Percentiles rank a stretch among this genome's conserved stretches.
These are phyloP conservation scores for Bombus waltoni DNA, from an alignment of 1,140 invertebrate genomes.

Conservation along the genomic window DNA sequence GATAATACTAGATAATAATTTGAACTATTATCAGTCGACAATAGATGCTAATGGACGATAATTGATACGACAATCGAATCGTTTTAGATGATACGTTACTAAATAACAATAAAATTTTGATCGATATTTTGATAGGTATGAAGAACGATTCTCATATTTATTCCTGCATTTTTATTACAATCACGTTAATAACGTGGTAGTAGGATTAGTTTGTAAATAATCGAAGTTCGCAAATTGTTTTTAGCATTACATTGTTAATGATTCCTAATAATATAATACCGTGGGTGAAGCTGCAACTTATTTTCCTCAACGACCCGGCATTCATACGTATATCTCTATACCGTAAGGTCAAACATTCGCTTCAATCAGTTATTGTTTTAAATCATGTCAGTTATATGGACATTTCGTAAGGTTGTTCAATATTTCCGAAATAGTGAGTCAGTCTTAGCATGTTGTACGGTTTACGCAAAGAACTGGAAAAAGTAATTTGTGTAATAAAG, in stretches of 20 bases:
- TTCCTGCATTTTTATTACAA: not conserved
- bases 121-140: not conserved
- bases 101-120: not conserved
- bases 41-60: not conserved
- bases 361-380: not conserved
- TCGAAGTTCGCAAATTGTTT: conserved; percentile 10
- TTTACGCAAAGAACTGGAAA: too few relatives aligned
- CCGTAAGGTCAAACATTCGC: not conserved
- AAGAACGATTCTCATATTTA: not conserved
- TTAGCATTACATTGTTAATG: conserved; percentile 58
- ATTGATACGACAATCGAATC: not conserved
- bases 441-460: not conserved
- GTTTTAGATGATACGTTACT: not conserved
- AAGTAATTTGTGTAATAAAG: not conserved
- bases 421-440: conserved; percentile 52
- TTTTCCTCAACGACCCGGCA: conserved; percentile 3
- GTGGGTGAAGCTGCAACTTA: conserved; percentile 9
- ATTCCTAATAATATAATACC: conserved; percentile 36
- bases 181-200: not conserved
- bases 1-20: not conserved
- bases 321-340: conserved; percentile 4
- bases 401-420: conserved; percentile 38
- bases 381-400: conserved; percentile 28
- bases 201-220: not conserved
- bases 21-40: not conserved